A percentile compares a stretch with the other conserved stretches of the same genome.
Conservation (phyloP, 1,140 invertebrate genomes). For the Meloidogyne hapla region DNA sequence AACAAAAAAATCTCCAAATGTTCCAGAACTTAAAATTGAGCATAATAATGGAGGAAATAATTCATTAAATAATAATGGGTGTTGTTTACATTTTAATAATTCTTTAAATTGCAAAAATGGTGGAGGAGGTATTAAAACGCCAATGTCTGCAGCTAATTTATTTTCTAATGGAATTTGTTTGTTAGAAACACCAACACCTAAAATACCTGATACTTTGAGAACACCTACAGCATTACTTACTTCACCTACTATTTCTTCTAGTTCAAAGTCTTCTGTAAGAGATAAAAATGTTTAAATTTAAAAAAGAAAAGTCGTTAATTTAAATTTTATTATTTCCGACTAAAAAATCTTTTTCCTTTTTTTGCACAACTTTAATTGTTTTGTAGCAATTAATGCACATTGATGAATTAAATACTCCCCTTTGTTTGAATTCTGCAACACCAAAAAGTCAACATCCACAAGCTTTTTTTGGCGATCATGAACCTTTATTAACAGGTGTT, state of each 20-base stretch:
- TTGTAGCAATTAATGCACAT: conserved; percentile 34
- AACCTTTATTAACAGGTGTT: conserved; percentile 57
- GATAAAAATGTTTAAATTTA: too few relatives aligned
- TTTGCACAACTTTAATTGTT: background rate
- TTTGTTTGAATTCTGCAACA: conserved; percentile 52
- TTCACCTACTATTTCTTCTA: conserved; percentile 15
- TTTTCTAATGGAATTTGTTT: conserved; percentile 23
- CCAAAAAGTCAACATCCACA: conserved; percentile 53
- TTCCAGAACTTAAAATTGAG: conserved; percentile 28
- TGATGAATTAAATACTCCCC: conserved; percentile 56
- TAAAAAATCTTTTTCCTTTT: background rate
- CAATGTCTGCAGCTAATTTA: background rate
- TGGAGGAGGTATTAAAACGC: background rate
- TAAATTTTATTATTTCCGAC: too few relatives aligned
- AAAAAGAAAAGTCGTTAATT: too few relatives aligned
- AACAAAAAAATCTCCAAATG: background rate
- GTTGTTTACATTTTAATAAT: conserved; percentile 4
- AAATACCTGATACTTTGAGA: conserved; percentile 24
- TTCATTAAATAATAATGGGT: background rate
- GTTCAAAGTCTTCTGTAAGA: conserved; percentile 22
- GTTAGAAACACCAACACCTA: conserved; percentile 26
- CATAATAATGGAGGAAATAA: background rate
- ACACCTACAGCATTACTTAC: conserved; percentile 25
- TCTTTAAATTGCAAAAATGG: background rate
- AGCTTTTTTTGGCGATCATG: conserved; percentile 63